Conservation (phyloP, 37 sponge, comb jelly and placozoan genomes). For the Geodia barretti region DNA sequence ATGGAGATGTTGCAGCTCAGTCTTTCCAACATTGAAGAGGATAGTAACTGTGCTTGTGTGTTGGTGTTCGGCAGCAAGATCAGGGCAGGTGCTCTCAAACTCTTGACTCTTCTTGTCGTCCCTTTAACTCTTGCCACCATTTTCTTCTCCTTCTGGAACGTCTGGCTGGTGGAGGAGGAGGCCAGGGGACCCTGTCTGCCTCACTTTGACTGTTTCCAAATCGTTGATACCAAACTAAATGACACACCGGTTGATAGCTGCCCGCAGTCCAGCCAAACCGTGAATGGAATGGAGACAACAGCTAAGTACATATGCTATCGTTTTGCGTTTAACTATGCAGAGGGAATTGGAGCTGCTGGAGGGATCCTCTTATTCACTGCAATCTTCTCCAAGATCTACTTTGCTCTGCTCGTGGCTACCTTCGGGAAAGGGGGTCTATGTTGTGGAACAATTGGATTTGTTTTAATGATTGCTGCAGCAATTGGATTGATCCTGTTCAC, state of each 20-base stretch:
- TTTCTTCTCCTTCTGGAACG: not conserved
- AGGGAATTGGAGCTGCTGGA: slow-evolving; percentile 1
- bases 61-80: no score
- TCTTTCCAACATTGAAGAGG: not conserved
- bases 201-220: not conserved
- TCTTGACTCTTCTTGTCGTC: not conserved
- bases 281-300: not conserved
- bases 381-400: not conserved
- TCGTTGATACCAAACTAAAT: not conserved
- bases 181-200: not conserved
- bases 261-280: not conserved
- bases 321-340: not conserved
- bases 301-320: not conserved
- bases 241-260: not conserved
- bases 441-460: no score
- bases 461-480: no score
- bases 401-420: not conserved
- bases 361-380: not conserved
- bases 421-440: no score
- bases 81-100: no score
- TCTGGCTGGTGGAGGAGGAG: not conserved
- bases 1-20: not conserved
- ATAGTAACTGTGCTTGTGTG: no score
- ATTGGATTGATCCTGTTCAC: no score
- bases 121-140: not conserved